A percentile compares a stretch with the other conserved stretches of the same genome.
These are phyloP conservation scores for Stenopsyche tienmushanensis DNA, from an alignment of 1,140 invertebrate species.

Conservation along the genomic window DNA sequence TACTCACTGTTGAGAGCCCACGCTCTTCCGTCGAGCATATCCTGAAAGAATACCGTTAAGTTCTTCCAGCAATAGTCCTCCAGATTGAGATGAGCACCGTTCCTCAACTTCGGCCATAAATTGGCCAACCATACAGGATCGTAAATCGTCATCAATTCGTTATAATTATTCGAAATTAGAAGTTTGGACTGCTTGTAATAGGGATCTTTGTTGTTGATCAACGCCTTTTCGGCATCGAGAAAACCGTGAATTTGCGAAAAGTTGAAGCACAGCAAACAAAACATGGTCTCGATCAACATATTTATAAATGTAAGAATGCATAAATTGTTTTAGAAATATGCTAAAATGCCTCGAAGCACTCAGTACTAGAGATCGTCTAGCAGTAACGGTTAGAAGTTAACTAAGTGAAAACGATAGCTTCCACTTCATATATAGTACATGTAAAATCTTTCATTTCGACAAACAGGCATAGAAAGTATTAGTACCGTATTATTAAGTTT, in stretches of 20 bases:
- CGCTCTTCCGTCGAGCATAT: constrained; percentile 49
- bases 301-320: not conserved
- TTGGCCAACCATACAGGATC: constrained; percentile 53
- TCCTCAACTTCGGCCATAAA: constrained; percentile 54
- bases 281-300: not conserved
- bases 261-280: not conserved
- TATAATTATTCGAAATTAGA: constrained; percentile 41
- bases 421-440: constrained; percentile 10
- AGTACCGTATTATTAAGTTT: not conserved
- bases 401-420: constrained; percentile 14
- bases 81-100: constrained; percentile 50
- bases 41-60: constrained; percentile 49
- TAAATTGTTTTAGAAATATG: not conserved
- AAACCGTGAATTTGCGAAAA: not conserved
- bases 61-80: constrained; percentile 49
- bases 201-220: not conserved
- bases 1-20: constrained; percentile 52
- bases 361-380: not conserved
- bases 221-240: not conserved
- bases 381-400: constrained; percentile 18
- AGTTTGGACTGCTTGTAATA: constrained; percentile 27
- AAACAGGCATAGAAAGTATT: too few relatives aligned
- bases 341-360: not conserved
- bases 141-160: constrained; percentile 51
- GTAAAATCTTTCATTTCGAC: too few relatives aligned